phyloP scores from a whole-genome alignment of 2,113 vertebrate species.

The Oreochromis niloticus region DNA sequence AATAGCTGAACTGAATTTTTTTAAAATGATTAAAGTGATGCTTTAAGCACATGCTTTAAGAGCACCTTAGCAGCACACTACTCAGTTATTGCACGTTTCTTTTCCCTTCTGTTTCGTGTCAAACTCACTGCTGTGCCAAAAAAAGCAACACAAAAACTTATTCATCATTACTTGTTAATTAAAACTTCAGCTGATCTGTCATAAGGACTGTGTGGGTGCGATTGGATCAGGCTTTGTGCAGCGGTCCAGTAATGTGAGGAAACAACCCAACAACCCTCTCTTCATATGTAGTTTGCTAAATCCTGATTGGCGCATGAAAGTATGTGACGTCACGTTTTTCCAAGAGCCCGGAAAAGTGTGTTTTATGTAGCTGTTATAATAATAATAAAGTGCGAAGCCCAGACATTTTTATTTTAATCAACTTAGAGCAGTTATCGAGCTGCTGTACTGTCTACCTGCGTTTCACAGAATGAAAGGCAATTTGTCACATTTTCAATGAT shows the following conservation, averaged over 20 bases:
- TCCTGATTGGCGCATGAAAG: not conserved
- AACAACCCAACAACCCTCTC: not conserved
- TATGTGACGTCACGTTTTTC: not conserved
- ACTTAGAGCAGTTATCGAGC: not conserved
- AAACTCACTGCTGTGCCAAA: not conserved
- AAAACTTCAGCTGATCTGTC: not conserved
- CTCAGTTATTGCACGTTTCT: not conserved
- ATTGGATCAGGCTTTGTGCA: not conserved
- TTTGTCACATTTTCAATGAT: conserved; percentile 32
- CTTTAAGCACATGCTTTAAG: not conserved
- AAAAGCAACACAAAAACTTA: not conserved
- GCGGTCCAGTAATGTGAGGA: not conserved
- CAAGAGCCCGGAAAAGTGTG: not conserved
- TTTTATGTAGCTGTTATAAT: not conserved
- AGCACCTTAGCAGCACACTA: not conserved
- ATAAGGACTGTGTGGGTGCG: not conserved
- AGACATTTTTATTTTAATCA: not conserved
- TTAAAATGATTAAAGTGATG: not conserved
- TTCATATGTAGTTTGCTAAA: not conserved
- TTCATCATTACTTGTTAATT: not conserved
- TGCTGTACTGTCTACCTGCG: not conserved
- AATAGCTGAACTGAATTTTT: not conserved
- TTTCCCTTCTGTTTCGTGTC: not conserved
- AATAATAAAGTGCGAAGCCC: not conserved
- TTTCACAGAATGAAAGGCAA: not conserved